Evolutionary conservation across 2,888 invertebrate species (phyloP).

Genomic region (Notocelia uddmanniana): DNA sequence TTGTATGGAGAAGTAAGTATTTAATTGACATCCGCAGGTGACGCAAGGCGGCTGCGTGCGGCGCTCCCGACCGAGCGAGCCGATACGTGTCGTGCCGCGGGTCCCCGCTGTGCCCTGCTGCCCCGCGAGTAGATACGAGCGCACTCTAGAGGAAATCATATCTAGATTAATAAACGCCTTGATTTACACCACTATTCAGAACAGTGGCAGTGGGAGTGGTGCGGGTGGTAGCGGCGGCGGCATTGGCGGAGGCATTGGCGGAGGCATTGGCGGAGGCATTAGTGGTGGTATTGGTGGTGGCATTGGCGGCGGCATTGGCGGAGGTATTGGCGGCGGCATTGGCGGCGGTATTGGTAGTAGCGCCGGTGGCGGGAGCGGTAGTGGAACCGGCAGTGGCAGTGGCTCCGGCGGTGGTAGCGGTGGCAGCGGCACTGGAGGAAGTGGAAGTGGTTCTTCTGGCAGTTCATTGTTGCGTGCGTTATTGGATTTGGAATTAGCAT

Average conservation of each 20-base stretch:
- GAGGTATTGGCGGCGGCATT: neutral
- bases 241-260: slow-evolving; percentile 25
- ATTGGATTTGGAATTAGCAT: no score
- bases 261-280: neutral
- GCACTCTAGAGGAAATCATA: slow-evolving; percentile 66
- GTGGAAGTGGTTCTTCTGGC: no score
- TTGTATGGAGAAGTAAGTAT: neutral
- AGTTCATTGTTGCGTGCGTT: no score
- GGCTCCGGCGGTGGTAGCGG: no score
- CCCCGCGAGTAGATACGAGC: slow-evolving; percentile 41
- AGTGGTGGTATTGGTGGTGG: slow-evolving; percentile 42
- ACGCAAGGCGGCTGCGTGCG: slow-evolving; percentile 55
- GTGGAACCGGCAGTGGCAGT: no score
- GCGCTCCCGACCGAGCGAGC: slow-evolving; percentile 36
- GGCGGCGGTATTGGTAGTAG: neutral
- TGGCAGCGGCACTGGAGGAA: no score
- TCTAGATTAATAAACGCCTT: slow-evolving; percentile 71
- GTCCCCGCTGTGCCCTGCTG: slow-evolving; percentile 45
- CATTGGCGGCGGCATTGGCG: slow-evolving; percentile 27
- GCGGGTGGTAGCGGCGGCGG: slow-evolving; percentile 44
- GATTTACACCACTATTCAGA: slow-evolving; percentile 64
- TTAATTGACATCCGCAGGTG: slow-evolving; percentile 55
- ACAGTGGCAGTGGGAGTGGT: slow-evolving; percentile 30
- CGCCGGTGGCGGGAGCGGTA: neutral
- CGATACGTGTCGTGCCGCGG: slow-evolving; percentile 46